Percentiles rank a stretch among this genome's conserved stretches.
Evolutionary conservation across 2,797 vertebrate species (phyloP).

Genomic region (Rhyacichthys aspro): DNA sequence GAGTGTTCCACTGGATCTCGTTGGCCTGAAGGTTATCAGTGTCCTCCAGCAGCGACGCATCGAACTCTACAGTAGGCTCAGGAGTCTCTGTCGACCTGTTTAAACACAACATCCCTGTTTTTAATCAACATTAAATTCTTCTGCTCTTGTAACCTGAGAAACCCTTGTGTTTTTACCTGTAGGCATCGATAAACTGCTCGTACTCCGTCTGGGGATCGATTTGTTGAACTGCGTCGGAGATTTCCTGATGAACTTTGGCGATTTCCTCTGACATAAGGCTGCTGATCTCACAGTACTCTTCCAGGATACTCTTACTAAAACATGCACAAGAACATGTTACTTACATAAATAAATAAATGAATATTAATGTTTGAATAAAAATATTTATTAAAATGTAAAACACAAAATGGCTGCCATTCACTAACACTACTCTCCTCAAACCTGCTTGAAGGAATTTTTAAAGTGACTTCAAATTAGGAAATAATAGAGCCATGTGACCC

Average conservation of each 20-base stretch:
- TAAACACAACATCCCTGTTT: too few relatives aligned
- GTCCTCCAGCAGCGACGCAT: constrained; percentile 89
- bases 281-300: constrained; percentile 96
- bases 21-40: constrained; percentile 92
- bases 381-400: too few relatives aligned
- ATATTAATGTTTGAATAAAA: too few relatives aligned
- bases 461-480: too few relatives aligned
- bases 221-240: constrained; percentile 89
- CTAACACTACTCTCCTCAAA: too few relatives aligned
- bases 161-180: constrained; percentile 77
- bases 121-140: too few relatives aligned
- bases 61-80: constrained; percentile 90
- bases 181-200: constrained; percentile 90
- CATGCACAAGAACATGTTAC: not conserved
- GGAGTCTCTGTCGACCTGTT: constrained; percentile 86
- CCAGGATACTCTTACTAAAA: constrained; percentile 89
- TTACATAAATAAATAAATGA: not conserved
- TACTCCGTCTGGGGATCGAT: constrained; percentile 93
- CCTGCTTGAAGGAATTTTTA: too few relatives aligned
- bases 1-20: constrained; percentile 97
- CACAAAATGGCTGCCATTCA: too few relatives aligned
- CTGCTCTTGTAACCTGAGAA: too few relatives aligned
- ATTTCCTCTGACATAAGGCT: constrained; percentile 94
- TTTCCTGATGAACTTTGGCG: constrained; percentile 93
- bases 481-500: too few relatives aligned